These are phyloP conservation scores for Zoanthus gigantus DNA, from an alignment of 92 coral and sea anemone genomes.

Conservation along the genomic window DNA sequence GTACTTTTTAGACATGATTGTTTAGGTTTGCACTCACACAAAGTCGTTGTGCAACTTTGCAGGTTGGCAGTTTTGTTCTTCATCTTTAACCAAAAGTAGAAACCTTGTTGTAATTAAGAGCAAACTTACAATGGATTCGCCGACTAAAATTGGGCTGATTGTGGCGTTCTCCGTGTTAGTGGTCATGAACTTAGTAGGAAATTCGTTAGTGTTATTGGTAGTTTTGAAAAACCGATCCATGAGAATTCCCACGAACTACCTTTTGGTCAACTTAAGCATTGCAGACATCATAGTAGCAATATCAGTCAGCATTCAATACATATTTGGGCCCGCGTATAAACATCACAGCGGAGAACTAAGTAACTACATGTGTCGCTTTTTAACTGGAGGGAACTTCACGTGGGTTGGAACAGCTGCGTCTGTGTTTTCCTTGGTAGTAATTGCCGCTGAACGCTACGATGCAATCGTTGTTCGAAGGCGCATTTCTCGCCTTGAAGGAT, in stretches of 20 bases:
- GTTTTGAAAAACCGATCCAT: slow-evolving; percentile 63
- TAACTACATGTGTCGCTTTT: slow-evolving; percentile 27
- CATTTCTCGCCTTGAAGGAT: slow-evolving; percentile 34
- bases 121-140: background rate
- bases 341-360: slow-evolving; percentile 28
- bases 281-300: slow-evolving; percentile 74
- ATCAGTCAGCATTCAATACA: slow-evolving; percentile 29
- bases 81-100: slow-evolving; percentile 11
- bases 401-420: slow-evolving; percentile 50
- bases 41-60: slow-evolving; percentile 17
- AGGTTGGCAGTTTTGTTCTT: slow-evolving; percentile 38
- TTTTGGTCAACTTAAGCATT: slow-evolving; percentile 69
- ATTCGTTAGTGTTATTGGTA: slow-evolving; percentile 59
- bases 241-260: slow-evolving; percentile 68
- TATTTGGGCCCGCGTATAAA: slow-evolving; percentile 32
- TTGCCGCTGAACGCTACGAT: slow-evolving; percentile 30
- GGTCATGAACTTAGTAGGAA: slow-evolving; percentile 62
- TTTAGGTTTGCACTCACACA: slow-evolving; percentile 10
- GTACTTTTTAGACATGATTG: too few relatives aligned
- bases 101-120: background rate
- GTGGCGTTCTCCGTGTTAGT: slow-evolving; percentile 32
- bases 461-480: slow-evolving; percentile 41
- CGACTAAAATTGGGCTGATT: slow-evolving; percentile 23
- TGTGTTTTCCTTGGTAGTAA: slow-evolving; percentile 36
- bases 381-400: slow-evolving; percentile 44